Base-by-base conservation (phyloP, 2,797 vertebrate genomes). In the Allobates femoralis region DNA sequence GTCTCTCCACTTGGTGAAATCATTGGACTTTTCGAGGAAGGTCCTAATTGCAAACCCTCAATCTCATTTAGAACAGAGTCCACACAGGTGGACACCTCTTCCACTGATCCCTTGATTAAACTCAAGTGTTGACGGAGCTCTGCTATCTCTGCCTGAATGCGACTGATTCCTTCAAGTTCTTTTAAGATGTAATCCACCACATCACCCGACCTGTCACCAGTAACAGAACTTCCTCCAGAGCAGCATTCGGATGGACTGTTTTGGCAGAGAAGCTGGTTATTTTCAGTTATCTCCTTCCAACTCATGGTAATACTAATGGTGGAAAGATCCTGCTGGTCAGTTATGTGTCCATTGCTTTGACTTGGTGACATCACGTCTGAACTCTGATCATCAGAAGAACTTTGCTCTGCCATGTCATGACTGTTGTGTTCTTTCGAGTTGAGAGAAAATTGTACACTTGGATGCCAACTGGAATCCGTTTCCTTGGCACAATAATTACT, bases 21-120 rank as follows among this genome's bases (percentile, higher is more conserved):
- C 0, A 0, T 14, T 23, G 89, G 89, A 1, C 56, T 73, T 87
- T 93, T 94, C 73, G 87, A 76, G 58, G 90, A 0, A 0, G 92
- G 80, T 23, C 91, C 55, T 64, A 84, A 56, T 26, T 95, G 94
- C 32, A 95, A 90, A 21, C 94, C 94, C 90, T 95, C 94, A 89
- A 96, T 95, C 89, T 94, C 95, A 18, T 91, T 95, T 87, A 95
- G 89, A 12, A 96, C 94, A 0, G 93, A 93, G 88, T 96, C 95
- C n/a, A 96, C 94, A 0, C 94, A 95, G 85, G 90, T 94, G 64
- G 94, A 95, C 16, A 96, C 94, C 88, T 96, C 95, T 66, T 96
- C 95, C 86, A 96, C 94, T 0, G 95, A 96, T 58, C 94, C 95
- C 71, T 90, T 93, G 82, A 96, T 94, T 90, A 94, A 90, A 71